Base-by-base conservation (phyloP, 2,797 vertebrate species). In the Sebastes miniatus region DNA sequence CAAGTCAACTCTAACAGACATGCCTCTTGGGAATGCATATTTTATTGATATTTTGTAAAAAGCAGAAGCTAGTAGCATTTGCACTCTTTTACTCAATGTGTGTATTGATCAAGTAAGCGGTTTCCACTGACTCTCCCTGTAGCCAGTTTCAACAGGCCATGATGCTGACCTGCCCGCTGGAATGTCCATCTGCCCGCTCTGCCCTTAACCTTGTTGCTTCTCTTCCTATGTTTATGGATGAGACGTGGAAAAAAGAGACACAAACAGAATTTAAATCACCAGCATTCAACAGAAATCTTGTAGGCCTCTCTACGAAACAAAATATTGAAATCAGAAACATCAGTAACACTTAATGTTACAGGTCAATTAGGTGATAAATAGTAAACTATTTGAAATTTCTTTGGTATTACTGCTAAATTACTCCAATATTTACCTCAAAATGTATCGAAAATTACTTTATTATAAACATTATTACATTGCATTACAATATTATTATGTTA, bases 171-270 rank as follows among this genome's bases (percentile, higher is more conserved):
- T 81, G 69, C 36, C 72, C 34, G 68, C 71, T 32, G 56, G 62
- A 69, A 61, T 73, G 34, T 73, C 73, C 34, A n/a, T 71, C 27
- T 25, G 24, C 63, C 64, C 36, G 11, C 77, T 59, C 39, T 66
- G 68, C 24, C 80, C 73, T 79, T 75, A 56, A 84, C 80, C 73
- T 84, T 68, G 54, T 59, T 71, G 71, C 52, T 64, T 70, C 65
- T 65, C 52, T 31, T 36, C 47, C 57, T 31, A 85, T 90, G 78
- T 89, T 83, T 87, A 92, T 87, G 81, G 58, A 91, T 83, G 80
- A 84, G 83, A 73, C 12, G 13, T 20, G 24, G 25, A 24, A 27
- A 22, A 18, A 39, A 65, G 29, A 54, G 64, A 68, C 56, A 68
- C 56, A 56, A 43, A 63, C 56, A 18, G 50, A 47, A 71, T 64